These are phyloP conservation scores for Venusia cambrica DNA, from an alignment of 2,888 invertebrate species.

Conservation along the genomic window DNA sequence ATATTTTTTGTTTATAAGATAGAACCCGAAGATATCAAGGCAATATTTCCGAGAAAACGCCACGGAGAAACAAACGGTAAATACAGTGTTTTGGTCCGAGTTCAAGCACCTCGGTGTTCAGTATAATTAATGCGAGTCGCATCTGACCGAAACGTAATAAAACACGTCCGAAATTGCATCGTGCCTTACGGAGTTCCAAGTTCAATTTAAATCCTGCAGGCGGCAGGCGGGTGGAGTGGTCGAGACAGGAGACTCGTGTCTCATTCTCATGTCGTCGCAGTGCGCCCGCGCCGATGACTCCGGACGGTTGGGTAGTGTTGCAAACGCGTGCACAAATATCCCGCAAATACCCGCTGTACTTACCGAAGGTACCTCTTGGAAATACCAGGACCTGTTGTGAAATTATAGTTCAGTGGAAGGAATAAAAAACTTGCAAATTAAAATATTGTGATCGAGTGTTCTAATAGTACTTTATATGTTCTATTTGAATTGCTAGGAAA, in stretches of 20 bases:
- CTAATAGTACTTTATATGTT: conserved; percentile 3
- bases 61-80: conserved; percentile 8
- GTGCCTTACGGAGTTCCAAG: conserved; percentile 48
- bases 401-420: no score
- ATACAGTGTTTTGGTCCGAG: conserved; percentile 40
- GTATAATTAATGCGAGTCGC: conserved; percentile 51
- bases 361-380: conserved; percentile 1
- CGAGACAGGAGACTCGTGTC: conserved; percentile 22
- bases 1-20: conserved; percentile 46
- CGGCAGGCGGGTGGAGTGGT: conserved; percentile 33
- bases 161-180: conserved; percentile 58
- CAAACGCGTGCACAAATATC: conserved; percentile 49
- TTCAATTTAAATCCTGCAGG: conserved; percentile 59
- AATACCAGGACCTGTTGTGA: conserved; percentile 7
- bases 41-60: conserved; percentile 25
- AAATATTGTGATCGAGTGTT: conserved; percentile 4
- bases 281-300: conserved; percentile 64
- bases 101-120: conserved; percentile 54
- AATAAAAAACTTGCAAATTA: no score
- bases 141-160: conserved; percentile 55
- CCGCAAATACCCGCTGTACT: conserved; percentile 33
- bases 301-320: conserved; percentile 51
- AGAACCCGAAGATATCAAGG: conserved; percentile 16
- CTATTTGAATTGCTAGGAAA: conserved; percentile 13
- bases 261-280: no score